Evolutionary conservation across 2,888 invertebrate genomes (phyloP).

Genomic region (Drosophila demipolita): DNA sequence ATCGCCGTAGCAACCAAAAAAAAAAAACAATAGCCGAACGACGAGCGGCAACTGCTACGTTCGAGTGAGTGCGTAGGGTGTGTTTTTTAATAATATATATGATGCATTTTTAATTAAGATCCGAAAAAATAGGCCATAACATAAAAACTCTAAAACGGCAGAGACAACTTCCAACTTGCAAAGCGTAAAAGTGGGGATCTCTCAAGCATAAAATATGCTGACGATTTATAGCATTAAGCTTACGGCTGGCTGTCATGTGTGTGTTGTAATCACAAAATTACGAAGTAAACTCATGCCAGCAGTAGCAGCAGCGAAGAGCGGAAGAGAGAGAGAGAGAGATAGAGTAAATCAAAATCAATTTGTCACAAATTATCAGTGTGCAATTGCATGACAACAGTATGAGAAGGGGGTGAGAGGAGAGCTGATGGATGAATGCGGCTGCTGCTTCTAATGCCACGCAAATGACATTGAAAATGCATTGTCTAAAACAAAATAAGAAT

Average conservation of each 20-base stretch:
- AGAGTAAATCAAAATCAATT: slow-evolving; percentile 75
- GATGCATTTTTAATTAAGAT: slow-evolving; percentile 77
- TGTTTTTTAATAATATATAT: slow-evolving; percentile 54
- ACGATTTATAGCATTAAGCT: slow-evolving; percentile 48
- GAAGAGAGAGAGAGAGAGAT: slow-evolving; percentile 1
- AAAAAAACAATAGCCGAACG: slow-evolving; percentile 41
- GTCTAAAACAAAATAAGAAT: slow-evolving; percentile 36
- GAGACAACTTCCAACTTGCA: slow-evolving; percentile 42
- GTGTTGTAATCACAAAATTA: slow-evolving; percentile 64
- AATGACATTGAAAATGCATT: slow-evolving; percentile 77
- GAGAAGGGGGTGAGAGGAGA: slow-evolving; percentile 9
- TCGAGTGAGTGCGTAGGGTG: slow-evolving; percentile 69
- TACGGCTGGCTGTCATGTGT: slow-evolving; percentile 17
- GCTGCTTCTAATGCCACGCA: slow-evolving; percentile 32
- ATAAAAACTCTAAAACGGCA: slow-evolving; percentile 48
- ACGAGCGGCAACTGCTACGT: slow-evolving; percentile 39
- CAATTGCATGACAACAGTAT: slow-evolving; percentile 58
- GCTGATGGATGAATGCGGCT: slow-evolving; percentile 18
- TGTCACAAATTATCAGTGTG: slow-evolving; percentile 76
- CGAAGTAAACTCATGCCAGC: slow-evolving; percentile 43
- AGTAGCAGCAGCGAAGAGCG: not conserved
- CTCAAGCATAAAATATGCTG: slow-evolving; percentile 70
- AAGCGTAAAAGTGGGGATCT: slow-evolving; percentile 50
- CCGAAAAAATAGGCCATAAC: slow-evolving; percentile 48
- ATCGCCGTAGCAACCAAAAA: slow-evolving; percentile 72